Percentiles rank a stretch among this genome's conserved stretches.
phyloP scores from a whole-genome alignment of 2,113 vertebrate genomes.

The Suricata suricatta region DNA sequence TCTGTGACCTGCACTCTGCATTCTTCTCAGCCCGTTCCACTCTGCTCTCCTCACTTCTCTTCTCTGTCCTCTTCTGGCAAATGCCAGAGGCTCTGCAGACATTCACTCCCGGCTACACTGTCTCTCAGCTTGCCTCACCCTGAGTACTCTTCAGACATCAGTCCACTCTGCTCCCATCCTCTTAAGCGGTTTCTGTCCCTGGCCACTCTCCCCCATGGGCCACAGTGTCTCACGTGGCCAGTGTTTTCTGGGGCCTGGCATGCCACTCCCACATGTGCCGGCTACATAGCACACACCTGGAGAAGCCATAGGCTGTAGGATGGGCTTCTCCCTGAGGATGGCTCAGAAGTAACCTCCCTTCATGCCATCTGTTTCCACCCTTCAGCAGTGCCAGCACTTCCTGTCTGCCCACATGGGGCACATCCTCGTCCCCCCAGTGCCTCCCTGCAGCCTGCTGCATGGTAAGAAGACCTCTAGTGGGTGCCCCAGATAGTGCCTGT shows the following conservation, averaged over 20 bases:
- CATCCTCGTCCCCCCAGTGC: constrained; percentile 90
- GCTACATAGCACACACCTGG: background rate
- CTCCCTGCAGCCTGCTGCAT: constrained; percentile 92
- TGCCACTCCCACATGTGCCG: background rate
- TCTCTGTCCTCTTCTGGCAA: background rate
- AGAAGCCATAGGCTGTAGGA: constrained; percentile 36
- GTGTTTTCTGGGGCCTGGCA: background rate
- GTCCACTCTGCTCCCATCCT: constrained; percentile 57
- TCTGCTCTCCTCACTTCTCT: background rate
- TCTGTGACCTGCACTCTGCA: background rate
- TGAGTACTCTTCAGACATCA: constrained; percentile 38
- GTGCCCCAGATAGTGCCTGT: constrained; percentile 60
- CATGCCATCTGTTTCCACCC: constrained; percentile 84
- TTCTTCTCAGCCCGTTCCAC: background rate
- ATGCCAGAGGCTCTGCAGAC: background rate
- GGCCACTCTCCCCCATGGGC: constrained; percentile 1
- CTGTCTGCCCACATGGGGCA: constrained; percentile 90
- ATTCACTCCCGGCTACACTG: background rate
- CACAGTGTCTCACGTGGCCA: constrained; percentile 38
- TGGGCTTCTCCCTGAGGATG: background rate
- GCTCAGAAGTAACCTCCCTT: constrained; percentile 69
- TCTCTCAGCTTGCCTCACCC: constrained; percentile 63
- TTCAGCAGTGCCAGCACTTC: constrained; percentile 92
- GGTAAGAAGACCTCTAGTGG: constrained; percentile 87
- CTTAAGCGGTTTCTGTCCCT: background rate